These are phyloP conservation scores for Oryzias celebensis DNA, from an alignment of 2,113 vertebrate species.

Conservation along the genomic window DNA sequence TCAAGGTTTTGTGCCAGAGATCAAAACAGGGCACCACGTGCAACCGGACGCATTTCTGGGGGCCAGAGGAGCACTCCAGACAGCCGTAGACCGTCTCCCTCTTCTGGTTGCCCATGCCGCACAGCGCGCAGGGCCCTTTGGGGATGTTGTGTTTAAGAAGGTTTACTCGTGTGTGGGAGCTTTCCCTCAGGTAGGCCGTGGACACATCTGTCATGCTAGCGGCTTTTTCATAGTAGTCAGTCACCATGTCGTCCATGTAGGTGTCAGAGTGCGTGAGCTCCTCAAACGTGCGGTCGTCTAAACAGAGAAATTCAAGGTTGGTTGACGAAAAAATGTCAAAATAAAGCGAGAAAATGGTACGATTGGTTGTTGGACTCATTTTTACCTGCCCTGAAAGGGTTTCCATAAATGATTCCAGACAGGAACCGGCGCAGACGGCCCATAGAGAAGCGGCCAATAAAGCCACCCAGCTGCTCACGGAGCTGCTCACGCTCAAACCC, in stretches of 20 bases:
- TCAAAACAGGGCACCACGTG: conserved; percentile 98
- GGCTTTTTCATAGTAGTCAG: conserved; percentile 93
- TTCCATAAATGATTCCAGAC: conserved; percentile 81
- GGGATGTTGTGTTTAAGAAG: conserved; percentile 95
- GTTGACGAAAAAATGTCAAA: no score
- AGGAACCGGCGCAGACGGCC: conserved; percentile 79
- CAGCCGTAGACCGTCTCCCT: conserved; percentile 97
- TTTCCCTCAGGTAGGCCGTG: conserved; percentile 85
- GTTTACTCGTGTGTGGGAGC: conserved; percentile 89
- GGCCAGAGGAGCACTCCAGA: conserved; percentile 87
- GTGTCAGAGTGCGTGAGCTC: conserved; percentile 85
- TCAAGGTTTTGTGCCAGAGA: conserved; percentile 94
- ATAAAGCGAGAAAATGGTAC: no score
- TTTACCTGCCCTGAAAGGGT: conserved; percentile 81
- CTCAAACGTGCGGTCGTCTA: conserved; percentile 88
- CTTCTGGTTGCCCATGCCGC: conserved; percentile 90
- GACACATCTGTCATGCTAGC: conserved; percentile 94
- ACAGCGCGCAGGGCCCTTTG: conserved; percentile 93
- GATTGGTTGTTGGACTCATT: no score
- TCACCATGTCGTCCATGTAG: conserved; percentile 89
- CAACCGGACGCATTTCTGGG: conserved; percentile 89
- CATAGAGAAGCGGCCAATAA: conserved; percentile 76
- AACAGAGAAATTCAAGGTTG: background rate
- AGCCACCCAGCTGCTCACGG: conserved; percentile 76
- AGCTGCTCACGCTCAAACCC: conserved; percentile 90